Percentiles rank a stretch among this genome's conserved stretches.
phyloP scores from a whole-genome alignment of 2,888 invertebrate species.

The Tetranychus truncatus region DNA sequence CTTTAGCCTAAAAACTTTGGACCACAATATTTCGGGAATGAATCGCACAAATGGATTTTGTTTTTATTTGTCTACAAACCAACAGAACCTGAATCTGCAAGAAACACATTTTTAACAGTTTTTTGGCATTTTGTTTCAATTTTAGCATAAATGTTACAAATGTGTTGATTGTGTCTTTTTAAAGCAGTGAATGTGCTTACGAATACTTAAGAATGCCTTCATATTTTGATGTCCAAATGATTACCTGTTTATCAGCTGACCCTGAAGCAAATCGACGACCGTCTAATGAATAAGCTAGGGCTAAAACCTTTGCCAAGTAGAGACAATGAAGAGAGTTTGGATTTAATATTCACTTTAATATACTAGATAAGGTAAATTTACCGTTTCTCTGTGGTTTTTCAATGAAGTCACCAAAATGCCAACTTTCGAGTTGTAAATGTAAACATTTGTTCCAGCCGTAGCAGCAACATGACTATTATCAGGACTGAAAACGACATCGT shows the following conservation, averaged over 20 bases:
- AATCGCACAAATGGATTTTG: too few species aligned
- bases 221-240: slow-evolving; percentile 88
- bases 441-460: slow-evolving; percentile 78
- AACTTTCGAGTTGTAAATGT: slow-evolving; percentile 80
- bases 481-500: slow-evolving; percentile 77
- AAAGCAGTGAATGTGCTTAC: slow-evolving; percentile 40
- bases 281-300: slow-evolving; percentile 75
- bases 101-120: too few species aligned
- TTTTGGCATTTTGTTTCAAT: too few species aligned
- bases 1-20: too few species aligned
- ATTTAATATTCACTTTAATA: not conserved
- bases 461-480: slow-evolving; percentile 83
- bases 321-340: not conserved
- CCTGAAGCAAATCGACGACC: slow-evolving; percentile 93
- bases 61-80: too few species aligned
- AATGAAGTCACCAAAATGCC: slow-evolving; percentile 75
- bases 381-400: slow-evolving; percentile 85
- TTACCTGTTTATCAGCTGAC: slow-evolving; percentile 88
- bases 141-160: too few species aligned
- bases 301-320: slow-evolving; percentile 29
- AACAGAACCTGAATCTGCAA: too few species aligned
- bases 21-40: too few species aligned
- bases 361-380: slow-evolving; percentile 39
- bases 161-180: too few species aligned
- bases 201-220: slow-evolving; percentile 89